Percentiles rank a stretch among this genome's conserved stretches.
These are phyloP conservation scores for Notiomystis cincta DNA, from an alignment of 2,113 vertebrate genomes.

Conservation along the genomic window DNA sequence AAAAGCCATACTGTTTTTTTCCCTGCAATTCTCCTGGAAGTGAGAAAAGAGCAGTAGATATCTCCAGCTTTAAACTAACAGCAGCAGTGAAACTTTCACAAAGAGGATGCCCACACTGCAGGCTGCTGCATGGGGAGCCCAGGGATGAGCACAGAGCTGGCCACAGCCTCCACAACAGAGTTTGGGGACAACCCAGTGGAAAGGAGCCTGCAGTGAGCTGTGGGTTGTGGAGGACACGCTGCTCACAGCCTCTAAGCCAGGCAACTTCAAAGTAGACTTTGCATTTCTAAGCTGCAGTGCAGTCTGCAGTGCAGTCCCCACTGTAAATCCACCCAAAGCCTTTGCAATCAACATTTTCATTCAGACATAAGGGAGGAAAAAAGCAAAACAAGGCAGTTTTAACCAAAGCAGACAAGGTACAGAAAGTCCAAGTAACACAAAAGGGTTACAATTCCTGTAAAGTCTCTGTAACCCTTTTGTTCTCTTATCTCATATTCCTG, in stretches of 20 bases:
- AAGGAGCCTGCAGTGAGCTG: background rate
- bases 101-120: background rate
- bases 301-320: conserved; percentile 46
- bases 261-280: background rate
- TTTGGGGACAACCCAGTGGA: background rate
- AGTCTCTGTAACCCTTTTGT: background rate
- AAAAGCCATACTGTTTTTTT: accelerated
- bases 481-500: background rate
- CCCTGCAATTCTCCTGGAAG: background rate
- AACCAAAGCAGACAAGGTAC: background rate
- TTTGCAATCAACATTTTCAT: background rate
- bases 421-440: background rate
- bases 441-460: background rate
- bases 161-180: background rate
- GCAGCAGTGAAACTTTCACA: background rate
- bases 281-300: background rate
- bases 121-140: accelerated
- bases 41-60: background rate
- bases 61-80: background rate
- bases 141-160: background rate
- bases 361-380: background rate
- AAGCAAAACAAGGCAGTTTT: background rate
- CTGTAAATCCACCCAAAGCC: background rate
- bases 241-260: background rate
- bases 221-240: background rate